A percentile compares a stretch with the other conserved stretches of the same genome.
phyloP scores from a whole-genome alignment of 23 tunicate species.

The Styela clava region DNA sequence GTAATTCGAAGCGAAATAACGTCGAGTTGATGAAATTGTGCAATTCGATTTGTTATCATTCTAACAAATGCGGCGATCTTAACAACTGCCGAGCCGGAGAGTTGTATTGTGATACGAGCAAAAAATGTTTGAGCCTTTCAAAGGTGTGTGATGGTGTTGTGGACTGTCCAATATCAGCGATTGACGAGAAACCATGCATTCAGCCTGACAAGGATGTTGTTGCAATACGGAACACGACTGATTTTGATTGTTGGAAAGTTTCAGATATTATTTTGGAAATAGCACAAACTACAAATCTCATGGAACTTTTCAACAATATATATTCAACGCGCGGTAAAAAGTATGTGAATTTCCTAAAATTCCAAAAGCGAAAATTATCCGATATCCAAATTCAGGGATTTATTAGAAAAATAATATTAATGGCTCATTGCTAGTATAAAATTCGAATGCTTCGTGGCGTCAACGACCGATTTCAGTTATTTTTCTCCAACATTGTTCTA shows the following conservation, averaged over 20 bases:
- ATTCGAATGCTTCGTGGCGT: no score
- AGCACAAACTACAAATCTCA: not conserved
- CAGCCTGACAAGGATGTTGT: not conserved
- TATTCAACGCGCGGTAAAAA: no score
- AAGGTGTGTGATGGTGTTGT: conserved; percentile 26
- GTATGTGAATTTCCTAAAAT: no score
- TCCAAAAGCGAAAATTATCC: no score
- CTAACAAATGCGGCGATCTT: not conserved
- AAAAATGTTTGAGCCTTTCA: conserved; percentile 3
- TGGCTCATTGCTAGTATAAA: no score
- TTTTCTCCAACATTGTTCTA: no score
- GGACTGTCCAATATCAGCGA: conserved; percentile 26
- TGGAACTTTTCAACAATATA: not conserved
- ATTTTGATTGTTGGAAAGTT: not conserved
- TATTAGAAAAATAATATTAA: no score
- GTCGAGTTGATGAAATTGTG: not conserved
- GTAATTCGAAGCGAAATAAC: not conserved
- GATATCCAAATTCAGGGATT: no score
- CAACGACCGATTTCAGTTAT: no score
- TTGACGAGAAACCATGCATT: conserved; percentile 31
- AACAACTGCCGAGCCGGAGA: conserved; percentile 31
- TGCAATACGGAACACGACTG: not conserved
- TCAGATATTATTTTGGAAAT: not conserved
- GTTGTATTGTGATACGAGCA: conserved; percentile 16
- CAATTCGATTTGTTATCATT: conserved; percentile 17